These are phyloP conservation scores for Euplexia lucipara DNA, from an alignment of 2,888 invertebrate species.

Conservation along the genomic window DNA sequence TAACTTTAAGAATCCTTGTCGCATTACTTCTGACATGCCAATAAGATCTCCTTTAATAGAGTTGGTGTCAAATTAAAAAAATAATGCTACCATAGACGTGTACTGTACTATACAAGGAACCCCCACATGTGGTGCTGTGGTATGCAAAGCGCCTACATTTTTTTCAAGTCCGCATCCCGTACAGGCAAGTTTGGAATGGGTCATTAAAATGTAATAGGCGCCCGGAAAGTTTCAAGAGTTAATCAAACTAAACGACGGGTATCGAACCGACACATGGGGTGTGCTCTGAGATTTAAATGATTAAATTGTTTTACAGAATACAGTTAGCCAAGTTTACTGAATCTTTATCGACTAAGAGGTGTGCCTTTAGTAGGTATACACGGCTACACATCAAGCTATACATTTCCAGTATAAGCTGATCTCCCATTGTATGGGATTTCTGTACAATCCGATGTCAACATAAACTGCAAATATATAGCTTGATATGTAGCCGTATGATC, in stretches of 20 bases:
- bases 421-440: too few species aligned
- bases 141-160: conserved; percentile 13
- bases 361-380: too few species aligned
- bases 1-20: too few species aligned
- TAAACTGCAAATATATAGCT: too few species aligned
- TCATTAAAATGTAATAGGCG: conserved; percentile 24
- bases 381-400: too few species aligned
- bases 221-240: conserved; percentile 1
- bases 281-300: not conserved
- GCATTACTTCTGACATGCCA: too few species aligned
- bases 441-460: too few species aligned
- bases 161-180: not conserved
- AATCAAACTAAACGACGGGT: conserved; percentile 15
- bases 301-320: conserved; percentile 1
- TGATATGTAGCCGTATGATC: too few species aligned
- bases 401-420: too few species aligned
- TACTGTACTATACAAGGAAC: not conserved
- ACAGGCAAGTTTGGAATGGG: not conserved
- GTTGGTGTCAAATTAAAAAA: conserved; percentile 6
- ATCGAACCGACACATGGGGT: conserved; percentile 1
- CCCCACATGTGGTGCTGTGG: not conserved
- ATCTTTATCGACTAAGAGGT: not conserved
- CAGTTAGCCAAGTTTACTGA: not conserved
- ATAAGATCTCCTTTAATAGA: too few species aligned
- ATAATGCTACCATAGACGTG: not conserved